A percentile compares a stretch with the other conserved stretches of the same genome.
Evolutionary conservation across 2,888 invertebrate species (phyloP).

Genomic region (Pollenia griseotomentosa): DNA sequence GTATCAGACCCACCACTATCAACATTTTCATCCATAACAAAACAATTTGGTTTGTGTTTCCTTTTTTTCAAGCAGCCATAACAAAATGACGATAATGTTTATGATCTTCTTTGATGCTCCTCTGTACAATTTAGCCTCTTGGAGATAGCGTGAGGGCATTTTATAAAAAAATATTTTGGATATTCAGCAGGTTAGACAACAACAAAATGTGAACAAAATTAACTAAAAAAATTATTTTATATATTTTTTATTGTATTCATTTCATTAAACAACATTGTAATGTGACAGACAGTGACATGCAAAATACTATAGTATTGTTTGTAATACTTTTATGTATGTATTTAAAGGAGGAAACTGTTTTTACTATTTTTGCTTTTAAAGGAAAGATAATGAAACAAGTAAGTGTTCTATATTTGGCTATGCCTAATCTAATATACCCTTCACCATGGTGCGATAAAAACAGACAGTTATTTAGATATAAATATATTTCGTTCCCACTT

Average conservation of each 20-base stretch:
- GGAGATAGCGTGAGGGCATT: not conserved
- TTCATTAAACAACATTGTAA: slow-evolving; percentile 1
- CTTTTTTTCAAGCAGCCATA: slow-evolving; percentile 26
- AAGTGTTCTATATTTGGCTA: too few species aligned
- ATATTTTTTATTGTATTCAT: not conserved
- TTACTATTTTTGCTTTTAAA: too few species aligned
- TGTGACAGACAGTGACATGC: not conserved
- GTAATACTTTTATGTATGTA: too few species aligned
- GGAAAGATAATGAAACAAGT: too few species aligned
- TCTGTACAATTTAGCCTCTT: not conserved
- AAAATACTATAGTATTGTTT: too few species aligned
- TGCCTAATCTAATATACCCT: too few species aligned
- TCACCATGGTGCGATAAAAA: too few species aligned
- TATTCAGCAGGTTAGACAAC: slow-evolving; percentile 7
- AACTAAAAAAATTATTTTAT: not conserved
- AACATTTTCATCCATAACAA: slow-evolving; percentile 16
- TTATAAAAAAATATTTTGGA: not conserved
- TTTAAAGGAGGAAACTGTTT: too few species aligned
- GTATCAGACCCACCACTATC: slow-evolving; percentile 13
- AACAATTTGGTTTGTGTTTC: slow-evolving; percentile 1
- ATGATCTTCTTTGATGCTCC: not conserved
- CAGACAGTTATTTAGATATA: too few species aligned
- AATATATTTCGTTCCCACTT: too few species aligned
- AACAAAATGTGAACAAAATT: not conserved
- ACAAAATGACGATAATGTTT: slow-evolving; percentile 9